A percentile compares a stretch with the other conserved stretches of the same genome.
phyloP scores from a whole-genome alignment of 1,140 invertebrate genomes.

The Drosophila burlai region DNA sequence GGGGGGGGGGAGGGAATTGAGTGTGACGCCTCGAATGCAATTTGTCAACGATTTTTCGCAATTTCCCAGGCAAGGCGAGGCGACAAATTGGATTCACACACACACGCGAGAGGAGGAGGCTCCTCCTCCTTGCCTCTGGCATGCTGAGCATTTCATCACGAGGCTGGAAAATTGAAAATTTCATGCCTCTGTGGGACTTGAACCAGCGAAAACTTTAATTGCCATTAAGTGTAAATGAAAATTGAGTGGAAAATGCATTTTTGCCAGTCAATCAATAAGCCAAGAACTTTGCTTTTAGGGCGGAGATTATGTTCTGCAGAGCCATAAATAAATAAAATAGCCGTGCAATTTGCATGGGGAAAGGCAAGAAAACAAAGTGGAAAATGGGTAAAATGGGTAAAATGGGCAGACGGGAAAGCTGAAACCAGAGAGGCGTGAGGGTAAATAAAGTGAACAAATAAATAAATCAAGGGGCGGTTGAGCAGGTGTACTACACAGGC shows the following conservation, averaged over 20 bases:
- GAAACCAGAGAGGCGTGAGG: not conserved
- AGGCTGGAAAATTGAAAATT: slow-evolving; percentile 70
- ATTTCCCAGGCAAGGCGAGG: slow-evolving; percentile 55
- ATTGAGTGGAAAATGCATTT: slow-evolving; percentile 36
- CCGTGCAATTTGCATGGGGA: slow-evolving; percentile 9
- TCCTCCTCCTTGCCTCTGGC: not conserved
- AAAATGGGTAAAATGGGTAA: not conserved
- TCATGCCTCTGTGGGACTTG: slow-evolving; percentile 11
- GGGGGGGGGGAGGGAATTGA: not conserved
- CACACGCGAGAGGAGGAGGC: not conserved
- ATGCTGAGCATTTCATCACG: slow-evolving; percentile 49
- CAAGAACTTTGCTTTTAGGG: not conserved
- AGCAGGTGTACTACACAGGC: not conserved
- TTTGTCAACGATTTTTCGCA: slow-evolving; percentile 80
- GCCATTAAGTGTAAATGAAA: slow-evolving; percentile 32
- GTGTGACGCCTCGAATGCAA: slow-evolving; percentile 60
- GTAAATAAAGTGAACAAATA: slow-evolving; percentile 15
- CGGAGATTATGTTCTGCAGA: slow-evolving; percentile 4
- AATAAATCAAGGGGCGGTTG: slow-evolving; percentile 6
- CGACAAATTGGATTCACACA: slow-evolving; percentile 65
- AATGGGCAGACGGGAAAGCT: not conserved
- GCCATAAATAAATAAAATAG: slow-evolving; percentile 29
- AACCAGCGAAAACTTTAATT: slow-evolving; percentile 54
- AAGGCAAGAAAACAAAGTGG: slow-evolving; percentile 13
- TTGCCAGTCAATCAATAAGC: slow-evolving; percentile 30